Conservation (phyloP, 2,113 vertebrate genomes). For the Meles meles region DNA sequence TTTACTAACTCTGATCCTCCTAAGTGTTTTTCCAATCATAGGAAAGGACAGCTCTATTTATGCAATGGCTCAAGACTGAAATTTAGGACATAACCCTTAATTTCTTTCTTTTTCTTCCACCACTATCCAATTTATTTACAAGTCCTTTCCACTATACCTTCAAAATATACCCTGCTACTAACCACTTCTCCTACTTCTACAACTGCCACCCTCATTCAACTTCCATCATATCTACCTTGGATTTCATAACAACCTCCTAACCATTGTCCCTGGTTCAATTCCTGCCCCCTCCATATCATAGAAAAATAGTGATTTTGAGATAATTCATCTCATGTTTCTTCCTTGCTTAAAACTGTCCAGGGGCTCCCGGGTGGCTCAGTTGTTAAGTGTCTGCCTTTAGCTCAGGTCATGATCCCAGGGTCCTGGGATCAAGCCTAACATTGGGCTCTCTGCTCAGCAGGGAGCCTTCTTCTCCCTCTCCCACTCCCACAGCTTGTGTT, state of each 20-base stretch:
- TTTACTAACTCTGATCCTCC: background rate
- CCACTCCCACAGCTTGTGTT: no score
- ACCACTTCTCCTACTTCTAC: background rate
- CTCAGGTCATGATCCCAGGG: no score
- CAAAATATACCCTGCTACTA: background rate
- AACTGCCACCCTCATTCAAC: background rate
- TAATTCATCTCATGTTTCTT: background rate
- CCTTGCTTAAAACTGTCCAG: background rate
- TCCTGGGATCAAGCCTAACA: no score
- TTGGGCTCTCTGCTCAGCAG: no score
- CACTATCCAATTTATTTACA: background rate
- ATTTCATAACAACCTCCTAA: background rate
- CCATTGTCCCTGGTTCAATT: no score
- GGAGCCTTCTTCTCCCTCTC: no score
- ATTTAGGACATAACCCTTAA: background rate
- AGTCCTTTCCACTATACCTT: background rate
- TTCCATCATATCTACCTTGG: fast-evolving
- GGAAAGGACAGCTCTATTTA: background rate
- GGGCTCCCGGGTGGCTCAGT: no score
- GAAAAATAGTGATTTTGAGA: background rate
- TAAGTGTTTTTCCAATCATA: background rate
- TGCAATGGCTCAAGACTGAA: background rate
- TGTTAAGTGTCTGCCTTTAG: no score
- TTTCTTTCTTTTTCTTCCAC: background rate
- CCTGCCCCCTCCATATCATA: background rate